Base-by-base conservation (phyloP, 2,888 invertebrate genomes). In the Tenthredo livida region DNA sequence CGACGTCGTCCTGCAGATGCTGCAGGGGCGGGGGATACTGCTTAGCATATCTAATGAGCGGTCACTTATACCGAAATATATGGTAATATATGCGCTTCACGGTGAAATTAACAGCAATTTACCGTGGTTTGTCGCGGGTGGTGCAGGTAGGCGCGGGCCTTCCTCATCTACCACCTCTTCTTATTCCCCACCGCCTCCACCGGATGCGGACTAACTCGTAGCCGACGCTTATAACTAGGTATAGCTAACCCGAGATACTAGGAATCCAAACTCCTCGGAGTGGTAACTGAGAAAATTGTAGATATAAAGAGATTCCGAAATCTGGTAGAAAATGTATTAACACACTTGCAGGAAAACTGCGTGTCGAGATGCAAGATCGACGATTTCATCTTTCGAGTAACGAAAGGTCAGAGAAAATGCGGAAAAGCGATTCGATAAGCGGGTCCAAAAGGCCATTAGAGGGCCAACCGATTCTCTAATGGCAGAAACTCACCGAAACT, bases 21-120 rank as follows among this genome's bases (percentile, higher is more conserved):
- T n/a, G n/a, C n/a, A n/a, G n/a, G 80, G 61, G 58, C 40, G 61
- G 50, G 61, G 61, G 83, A 25, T 50, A 61, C 86, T 87, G 85
- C 85, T 86, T 86, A 85, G 86, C 88, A 88, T 87, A 87, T 88
- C 88, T 89, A 89, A 89, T 88, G 87, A 88, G 87, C 87, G 89
- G 89, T 88, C 88, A 87, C 88, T 89, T 88, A 87, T 87, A 87
- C 87, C 88, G 85, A 88, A 88, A 89, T 89, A 89, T 89, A 89
- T 89, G 89, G 87, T 89, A 89, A 89, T 89, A 86, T 86, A 87
- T 88, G 89, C 87, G 85, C 85, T 86, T 84, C 87, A 84, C 87
- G 82, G 86, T 86, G 85, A 89, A 89, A 89, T 89, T 89, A 89
- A 89, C 87, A 87, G 87, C 87, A 88, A 88, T 87, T 88, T 88